A percentile compares a stretch with the other conserved stretches of the same genome.
Evolutionary conservation across 2,797 vertebrate genomes (phyloP).

Genomic region (Coccyzus lansbergi): DNA sequence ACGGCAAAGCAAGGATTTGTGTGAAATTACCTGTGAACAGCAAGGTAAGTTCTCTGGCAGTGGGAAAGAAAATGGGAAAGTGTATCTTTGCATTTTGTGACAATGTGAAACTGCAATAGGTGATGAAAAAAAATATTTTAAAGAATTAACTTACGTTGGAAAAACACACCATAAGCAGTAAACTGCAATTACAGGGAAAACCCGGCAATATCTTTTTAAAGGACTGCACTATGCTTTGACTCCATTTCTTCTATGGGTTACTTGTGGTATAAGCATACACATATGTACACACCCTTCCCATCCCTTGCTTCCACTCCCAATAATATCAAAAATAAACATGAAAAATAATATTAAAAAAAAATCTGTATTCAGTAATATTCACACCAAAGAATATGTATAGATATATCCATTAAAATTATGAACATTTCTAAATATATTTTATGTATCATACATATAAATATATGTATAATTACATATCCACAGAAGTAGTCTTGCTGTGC

Average conservation of each 20-base stretch:
- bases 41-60: background rate
- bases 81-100: background rate
- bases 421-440: constrained; percentile 82
- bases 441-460: constrained; percentile 84
- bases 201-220: background rate
- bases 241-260: background rate
- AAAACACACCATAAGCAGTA: background rate
- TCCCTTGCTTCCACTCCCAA: constrained; percentile 1
- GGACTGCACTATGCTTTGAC: background rate
- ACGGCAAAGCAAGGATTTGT: background rate
- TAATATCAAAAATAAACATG: constrained; percentile 71
- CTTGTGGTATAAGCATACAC: background rate
- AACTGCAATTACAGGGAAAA: background rate
- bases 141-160: background rate
- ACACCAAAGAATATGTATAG: constrained; percentile 77
- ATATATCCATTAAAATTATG: constrained; percentile 80
- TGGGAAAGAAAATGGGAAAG: background rate
- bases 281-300: background rate
- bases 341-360: constrained; percentile 78
- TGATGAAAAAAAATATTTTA: background rate
- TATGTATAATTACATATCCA: constrained; percentile 84
- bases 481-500: constrained; percentile 72
- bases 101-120: background rate
- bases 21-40: background rate
- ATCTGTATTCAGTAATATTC: constrained; percentile 83